phyloP scores from a whole-genome alignment of 2,113 vertebrate species.

The Percina caprodes region DNA sequence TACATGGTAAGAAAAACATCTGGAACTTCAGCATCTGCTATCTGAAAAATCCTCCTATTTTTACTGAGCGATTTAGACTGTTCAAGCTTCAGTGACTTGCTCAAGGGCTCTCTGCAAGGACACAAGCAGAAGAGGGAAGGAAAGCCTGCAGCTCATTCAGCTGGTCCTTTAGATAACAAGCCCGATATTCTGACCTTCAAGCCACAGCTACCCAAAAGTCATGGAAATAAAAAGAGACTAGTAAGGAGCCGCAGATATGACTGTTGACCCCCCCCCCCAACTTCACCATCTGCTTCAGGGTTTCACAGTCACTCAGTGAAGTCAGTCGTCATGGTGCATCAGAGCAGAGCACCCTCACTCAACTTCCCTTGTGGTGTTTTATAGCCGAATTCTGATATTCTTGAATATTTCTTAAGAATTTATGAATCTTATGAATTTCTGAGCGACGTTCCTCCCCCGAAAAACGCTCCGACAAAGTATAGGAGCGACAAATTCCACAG shows the following conservation, averaged over 20 bases:
- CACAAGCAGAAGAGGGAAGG: background rate
- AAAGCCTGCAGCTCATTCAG: background rate
- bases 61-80: background rate
- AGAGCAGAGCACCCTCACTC: background rate
- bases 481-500: too few relatives aligned
- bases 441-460: too few relatives aligned
- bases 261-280: slow-evolving; percentile 20
- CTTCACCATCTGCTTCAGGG: slow-evolving; percentile 42
- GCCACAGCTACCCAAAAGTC: slow-evolving; percentile 27
- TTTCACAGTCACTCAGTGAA: accelerated
- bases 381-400: background rate
- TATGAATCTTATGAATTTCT: too few relatives aligned
- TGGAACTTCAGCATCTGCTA: too few relatives aligned
- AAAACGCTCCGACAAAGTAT: too few relatives aligned
- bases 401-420: background rate
- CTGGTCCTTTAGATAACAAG: slow-evolving; percentile 10
- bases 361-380: background rate
- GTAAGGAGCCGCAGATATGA: slow-evolving; percentile 7
- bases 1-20: too few relatives aligned
- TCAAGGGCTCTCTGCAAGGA: slow-evolving; percentile 3
- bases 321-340: background rate
- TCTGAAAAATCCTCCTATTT: too few relatives aligned
- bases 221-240: slow-evolving; percentile 13
- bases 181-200: slow-evolving; percentile 8
- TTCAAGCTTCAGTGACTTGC: slow-evolving; percentile 5